phyloP scores from a whole-genome alignment of 2,797 vertebrate species.

The Notoglanidium macrostoma region DNA sequence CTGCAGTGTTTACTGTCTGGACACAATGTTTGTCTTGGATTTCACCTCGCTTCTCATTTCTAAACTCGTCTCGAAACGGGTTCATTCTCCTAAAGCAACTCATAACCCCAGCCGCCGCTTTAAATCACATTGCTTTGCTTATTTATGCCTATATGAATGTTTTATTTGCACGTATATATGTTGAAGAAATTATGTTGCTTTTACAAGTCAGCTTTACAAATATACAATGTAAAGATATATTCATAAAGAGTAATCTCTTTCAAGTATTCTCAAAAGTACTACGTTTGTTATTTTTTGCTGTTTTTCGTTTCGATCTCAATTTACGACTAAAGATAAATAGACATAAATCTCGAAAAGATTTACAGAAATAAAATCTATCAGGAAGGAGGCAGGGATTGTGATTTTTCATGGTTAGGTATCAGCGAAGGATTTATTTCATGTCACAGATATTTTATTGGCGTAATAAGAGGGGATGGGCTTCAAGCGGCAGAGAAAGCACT shows the following conservation, averaged over 20 bases:
- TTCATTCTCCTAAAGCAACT: neutral
- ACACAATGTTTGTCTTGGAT: slow-evolving; percentile 14
- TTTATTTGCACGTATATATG: neutral
- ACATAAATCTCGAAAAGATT: too few species aligned
- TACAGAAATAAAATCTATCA: neutral
- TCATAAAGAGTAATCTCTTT: neutral
- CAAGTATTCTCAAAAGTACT: neutral
- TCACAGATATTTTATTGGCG: slow-evolving; percentile 26
- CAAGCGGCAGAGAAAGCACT: slow-evolving; percentile 34
- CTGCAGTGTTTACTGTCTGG: slow-evolving; percentile 15
- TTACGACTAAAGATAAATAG: neutral
- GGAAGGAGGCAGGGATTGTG: neutral
- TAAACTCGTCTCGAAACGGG: neutral
- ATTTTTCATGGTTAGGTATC: slow-evolving; percentile 30
- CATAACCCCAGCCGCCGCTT: neutral
- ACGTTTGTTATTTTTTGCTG: neutral
- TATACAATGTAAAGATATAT: neutral
- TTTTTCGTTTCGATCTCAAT: neutral
- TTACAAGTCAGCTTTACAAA: neutral
- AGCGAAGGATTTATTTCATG: neutral
- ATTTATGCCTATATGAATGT: neutral
- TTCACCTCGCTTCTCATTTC: neutral
- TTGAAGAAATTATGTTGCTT: neutral
- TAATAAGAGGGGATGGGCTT: slow-evolving; percentile 42
- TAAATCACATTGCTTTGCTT: neutral